Conservation (phyloP, 1,140 invertebrate species). For the Triops longicaudatus region DNA sequence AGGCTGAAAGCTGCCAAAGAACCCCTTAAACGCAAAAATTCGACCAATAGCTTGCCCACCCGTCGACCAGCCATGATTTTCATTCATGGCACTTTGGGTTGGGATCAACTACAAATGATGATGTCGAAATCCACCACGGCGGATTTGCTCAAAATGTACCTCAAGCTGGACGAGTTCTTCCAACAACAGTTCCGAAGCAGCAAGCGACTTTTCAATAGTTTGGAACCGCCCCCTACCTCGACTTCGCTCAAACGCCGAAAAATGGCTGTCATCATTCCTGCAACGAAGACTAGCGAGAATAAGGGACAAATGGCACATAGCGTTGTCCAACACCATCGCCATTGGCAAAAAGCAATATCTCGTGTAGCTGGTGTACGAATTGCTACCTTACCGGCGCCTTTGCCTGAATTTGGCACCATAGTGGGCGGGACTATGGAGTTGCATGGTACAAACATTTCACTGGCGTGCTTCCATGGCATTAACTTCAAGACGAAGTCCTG, state of each 20-base stretch:
- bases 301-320: constrained; percentile 16
- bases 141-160: constrained; percentile 91
- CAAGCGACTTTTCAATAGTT: constrained; percentile 75
- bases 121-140: constrained; percentile 94
- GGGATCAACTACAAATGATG: constrained; percentile 93
- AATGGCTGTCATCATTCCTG: background rate
- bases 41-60: constrained; percentile 21
- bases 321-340: constrained; percentile 66
- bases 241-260: constrained; percentile 9
- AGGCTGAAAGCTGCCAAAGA: constrained; percentile 36
- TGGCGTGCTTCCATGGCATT: constrained; percentile 95
- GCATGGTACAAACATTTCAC: constrained; percentile 77
- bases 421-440: constrained; percentile 88
- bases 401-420: constrained; percentile 64
- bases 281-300: background rate
- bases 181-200: constrained; percentile 89
- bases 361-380: constrained; percentile 65
- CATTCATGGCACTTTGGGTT: constrained; percentile 81
- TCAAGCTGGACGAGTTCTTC: constrained; percentile 94
- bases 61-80: constrained; percentile 78
- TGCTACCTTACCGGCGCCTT: constrained; percentile 57
- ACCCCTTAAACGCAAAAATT: constrained; percentile 16
- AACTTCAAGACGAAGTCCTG: constrained; percentile 95
- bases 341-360: constrained; percentile 76
- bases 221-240: constrained; percentile 36